Conservation (phyloP, 2,113 vertebrate genomes). For the Oenanthe oenanthe region DNA sequence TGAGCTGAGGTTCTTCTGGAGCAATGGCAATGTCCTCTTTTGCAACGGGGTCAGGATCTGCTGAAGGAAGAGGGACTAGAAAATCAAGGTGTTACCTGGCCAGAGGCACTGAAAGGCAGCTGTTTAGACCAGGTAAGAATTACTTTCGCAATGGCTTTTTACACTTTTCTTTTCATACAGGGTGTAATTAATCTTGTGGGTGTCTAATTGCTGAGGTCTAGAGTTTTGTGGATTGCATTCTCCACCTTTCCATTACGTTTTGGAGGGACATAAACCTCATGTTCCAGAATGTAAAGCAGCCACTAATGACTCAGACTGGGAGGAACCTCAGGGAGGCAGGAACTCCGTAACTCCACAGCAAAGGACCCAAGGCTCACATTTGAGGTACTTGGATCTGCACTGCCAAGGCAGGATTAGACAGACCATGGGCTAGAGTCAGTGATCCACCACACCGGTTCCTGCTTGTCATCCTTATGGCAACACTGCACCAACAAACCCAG, state of each 20-base stretch:
- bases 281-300: background rate
- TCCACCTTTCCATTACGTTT: constrained; percentile 16
- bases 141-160: constrained; percentile 17
- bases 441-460: background rate
- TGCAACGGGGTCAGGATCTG: background rate
- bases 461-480: background rate
- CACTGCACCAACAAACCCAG: background rate
- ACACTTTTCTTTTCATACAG: background rate
- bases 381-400: background rate
- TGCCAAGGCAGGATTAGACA: background rate
- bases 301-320: background rate
- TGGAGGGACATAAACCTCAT: background rate
- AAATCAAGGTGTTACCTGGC: background rate
- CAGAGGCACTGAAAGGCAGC: background rate
- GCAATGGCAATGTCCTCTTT: background rate
- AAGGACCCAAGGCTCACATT: background rate
- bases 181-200: constrained; percentile 10
- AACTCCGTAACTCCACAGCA: accelerated
- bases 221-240: background rate
- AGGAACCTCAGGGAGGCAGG: background rate
- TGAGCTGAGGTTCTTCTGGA: background rate
- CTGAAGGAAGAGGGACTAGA: background rate
- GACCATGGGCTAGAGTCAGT: background rate
- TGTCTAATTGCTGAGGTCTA: constrained; percentile 44
- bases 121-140: background rate